Percentiles rank a stretch among this genome's conserved stretches.
Evolutionary conservation across 2,113 vertebrate genomes (phyloP).

Genomic region (Indicator indicator): DNA sequence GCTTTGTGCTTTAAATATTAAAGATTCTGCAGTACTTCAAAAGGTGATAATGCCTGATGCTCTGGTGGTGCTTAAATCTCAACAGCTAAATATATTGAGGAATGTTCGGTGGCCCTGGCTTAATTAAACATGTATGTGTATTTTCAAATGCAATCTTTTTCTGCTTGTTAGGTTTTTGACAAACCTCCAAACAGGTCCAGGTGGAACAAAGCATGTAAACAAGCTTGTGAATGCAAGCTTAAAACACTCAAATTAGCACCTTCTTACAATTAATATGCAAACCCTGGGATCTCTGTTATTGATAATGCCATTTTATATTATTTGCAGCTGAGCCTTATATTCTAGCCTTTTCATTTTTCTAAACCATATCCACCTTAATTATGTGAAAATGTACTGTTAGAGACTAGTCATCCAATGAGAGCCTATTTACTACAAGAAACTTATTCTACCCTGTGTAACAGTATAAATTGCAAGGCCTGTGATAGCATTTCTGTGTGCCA

Average conservation of each 20-base stretch:
- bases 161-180: conserved; percentile 93
- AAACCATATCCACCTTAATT: conserved; percentile 76
- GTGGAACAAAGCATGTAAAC: conserved; percentile 94
- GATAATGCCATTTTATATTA: conserved; percentile 76
- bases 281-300: conserved; percentile 74
- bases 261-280: conserved; percentile 88
- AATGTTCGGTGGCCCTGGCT: conserved; percentile 84
- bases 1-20: conserved; percentile 93
- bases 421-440: conserved; percentile 49
- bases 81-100: conserved; percentile 84
- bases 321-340: conserved; percentile 67
- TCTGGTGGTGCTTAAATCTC: conserved; percentile 84
- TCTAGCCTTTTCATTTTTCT: conserved; percentile 67
- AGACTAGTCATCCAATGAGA: conserved; percentile 51
- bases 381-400: conserved; percentile 63
- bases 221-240: conserved; percentile 91
- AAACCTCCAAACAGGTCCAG: conserved; percentile 95
- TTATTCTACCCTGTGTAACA: conserved; percentile 24
- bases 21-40: conserved; percentile 90
- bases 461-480: conserved; percentile 47
- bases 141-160: conserved; percentile 91
- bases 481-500: conserved; percentile 14
- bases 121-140: conserved; percentile 98
- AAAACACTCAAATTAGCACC: conserved; percentile 95
- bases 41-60: conserved; percentile 90